A percentile compares a stretch with the other conserved stretches of the same genome.
phyloP scores from a whole-genome alignment of 1,140 invertebrate genomes.

The Muscidifurax raptorellus region DNA sequence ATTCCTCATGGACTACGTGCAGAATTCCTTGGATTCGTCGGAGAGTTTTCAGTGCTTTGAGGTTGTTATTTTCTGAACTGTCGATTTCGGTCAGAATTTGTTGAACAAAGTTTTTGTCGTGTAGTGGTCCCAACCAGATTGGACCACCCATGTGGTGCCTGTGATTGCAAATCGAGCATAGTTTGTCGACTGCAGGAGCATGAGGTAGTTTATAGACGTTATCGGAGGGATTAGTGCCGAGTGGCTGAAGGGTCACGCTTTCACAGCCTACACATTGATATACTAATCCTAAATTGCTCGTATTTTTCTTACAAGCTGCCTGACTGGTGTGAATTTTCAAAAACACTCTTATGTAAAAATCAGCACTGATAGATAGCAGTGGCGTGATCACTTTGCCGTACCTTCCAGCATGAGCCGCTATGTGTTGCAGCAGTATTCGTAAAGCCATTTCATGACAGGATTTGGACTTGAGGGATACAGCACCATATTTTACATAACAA shows the following conservation, averaged over 20 bases:
- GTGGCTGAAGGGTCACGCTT: conserved; percentile 83
- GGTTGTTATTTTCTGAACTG: conserved; percentile 50
- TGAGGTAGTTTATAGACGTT: conserved; percentile 79
- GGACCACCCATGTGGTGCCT: conserved; percentile 92
- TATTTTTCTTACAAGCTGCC: conserved; percentile 88
- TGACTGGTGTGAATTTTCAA: conserved; percentile 89
- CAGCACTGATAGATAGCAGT: conserved; percentile 92
- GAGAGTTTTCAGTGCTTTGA: conserved; percentile 78
- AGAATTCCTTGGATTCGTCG: conserved; percentile 86
- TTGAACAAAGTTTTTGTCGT: conserved; percentile 87
- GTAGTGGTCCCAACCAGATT: conserved; percentile 92
- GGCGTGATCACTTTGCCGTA: conserved; percentile 96
- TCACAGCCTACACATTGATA: conserved; percentile 94
- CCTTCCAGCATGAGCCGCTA: conserved; percentile 93
- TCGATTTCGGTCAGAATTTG: conserved; percentile 69
- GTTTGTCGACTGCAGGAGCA: conserved; percentile 80
- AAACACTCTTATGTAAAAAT: conserved; percentile 98
- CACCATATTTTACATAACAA: conserved; percentile 95
- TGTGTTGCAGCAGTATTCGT: conserved; percentile 92
- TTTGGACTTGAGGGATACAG: conserved; percentile 90
- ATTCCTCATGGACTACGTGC: conserved; percentile 85
- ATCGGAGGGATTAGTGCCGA: conserved; percentile 81
- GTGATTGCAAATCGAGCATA: conserved; percentile 87
- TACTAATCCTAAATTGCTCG: conserved; percentile 89
- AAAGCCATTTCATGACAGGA: conserved; percentile 98